Base-by-base conservation (phyloP, 2,888 invertebrate genomes). In the Mythimna loreyi region DNA sequence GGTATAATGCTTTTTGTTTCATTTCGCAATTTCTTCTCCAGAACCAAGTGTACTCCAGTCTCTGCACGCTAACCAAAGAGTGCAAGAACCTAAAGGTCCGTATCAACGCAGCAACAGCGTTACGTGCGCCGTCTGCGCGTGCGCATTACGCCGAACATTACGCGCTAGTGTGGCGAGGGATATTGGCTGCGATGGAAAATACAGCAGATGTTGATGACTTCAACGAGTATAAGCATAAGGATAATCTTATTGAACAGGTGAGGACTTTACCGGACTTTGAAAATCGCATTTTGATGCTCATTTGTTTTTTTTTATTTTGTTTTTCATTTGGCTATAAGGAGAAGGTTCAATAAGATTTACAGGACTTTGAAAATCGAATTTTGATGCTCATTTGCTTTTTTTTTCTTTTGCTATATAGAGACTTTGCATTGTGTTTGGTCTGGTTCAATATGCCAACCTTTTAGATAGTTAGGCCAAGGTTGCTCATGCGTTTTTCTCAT, bases 61-160 rank as follows among this genome's bases (percentile, higher is more conserved):
- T 98, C 7, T 97, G 97, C 75, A 95, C 96, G 21, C 91, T 98
- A 23, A 97, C 98, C 0, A 96, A 97, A 59, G 97, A 97, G 73
- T 98, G 98, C 90, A 97, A 97, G 67, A 99, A 99, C 90, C 98
- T 98, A 81, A 99, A 99, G 96, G 99, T 99, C 8, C 97, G 99
- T 40, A 98, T 98, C 71, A 98, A 98, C 92, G 98, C 98, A 3
- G 97, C 98, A 1, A 96, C 97, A 67, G 98, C 98, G 0, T 90
- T 99, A 72, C 96, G 96, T 16, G 96, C 96, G 69, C 97, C 97
- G n/a, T 87, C 90, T 47, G 91, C 92, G 1, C 95, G 98, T n/a
- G 83, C 92, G 33, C 95, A 96, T 63, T 98, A 98, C 85, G 98
- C 97, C 0, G 90, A 91, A 6, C 96, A 97, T 78, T 97, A 96